Percentiles rank a stretch among this genome's conserved stretches.
Evolutionary conservation across 2,888 invertebrate species (phyloP).

Genomic region (Melolontha melolontha): DNA sequence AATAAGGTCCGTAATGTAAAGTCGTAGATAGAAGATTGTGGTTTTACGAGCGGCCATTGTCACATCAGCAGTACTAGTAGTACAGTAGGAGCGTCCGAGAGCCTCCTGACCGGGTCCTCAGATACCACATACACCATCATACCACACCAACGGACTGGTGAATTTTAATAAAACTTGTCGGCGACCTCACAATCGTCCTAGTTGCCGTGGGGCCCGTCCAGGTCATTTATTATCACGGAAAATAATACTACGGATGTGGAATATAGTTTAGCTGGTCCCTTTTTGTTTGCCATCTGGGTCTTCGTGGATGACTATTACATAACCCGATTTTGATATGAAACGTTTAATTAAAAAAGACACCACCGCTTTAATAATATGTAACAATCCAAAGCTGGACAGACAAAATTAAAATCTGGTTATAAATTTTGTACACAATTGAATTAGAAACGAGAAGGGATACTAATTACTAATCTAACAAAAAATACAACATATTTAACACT

Average conservation of each 20-base stretch:
- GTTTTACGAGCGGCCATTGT: slow-evolving; percentile 57
- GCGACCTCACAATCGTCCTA: slow-evolving; percentile 44
- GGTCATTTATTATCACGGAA: slow-evolving; percentile 49
- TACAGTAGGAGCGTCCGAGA: too few species aligned
- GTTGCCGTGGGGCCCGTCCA: slow-evolving; percentile 46
- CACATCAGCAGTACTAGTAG: slow-evolving; percentile 54
- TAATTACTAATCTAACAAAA: too few species aligned
- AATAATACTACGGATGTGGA: slow-evolving; percentile 24
- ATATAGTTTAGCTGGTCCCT: slow-evolving; percentile 22
- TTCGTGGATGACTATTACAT: slow-evolving; percentile 6
- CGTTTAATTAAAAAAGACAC: slow-evolving; percentile 33
- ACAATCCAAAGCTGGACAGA: not conserved
- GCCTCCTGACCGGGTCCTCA: too few species aligned
- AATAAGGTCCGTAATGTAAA: slow-evolving; percentile 33
- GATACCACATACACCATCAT: too few species aligned
- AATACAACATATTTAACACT: too few species aligned
- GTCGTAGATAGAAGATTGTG: slow-evolving; percentile 36
- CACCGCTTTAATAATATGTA: slow-evolving; percentile 1
- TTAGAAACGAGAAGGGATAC: too few species aligned
- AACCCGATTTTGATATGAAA: slow-evolving; percentile 14
- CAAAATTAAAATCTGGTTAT: slow-evolving; percentile 10
- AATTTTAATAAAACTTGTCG: slow-evolving; percentile 55
- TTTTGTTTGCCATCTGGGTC: slow-evolving; percentile 27
- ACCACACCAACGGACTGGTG: slow-evolving; percentile 45
- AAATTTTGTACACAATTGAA: too few species aligned